Conservation (phyloP, 2,113 vertebrate genomes). For the Paralichthys olivaceus region DNA sequence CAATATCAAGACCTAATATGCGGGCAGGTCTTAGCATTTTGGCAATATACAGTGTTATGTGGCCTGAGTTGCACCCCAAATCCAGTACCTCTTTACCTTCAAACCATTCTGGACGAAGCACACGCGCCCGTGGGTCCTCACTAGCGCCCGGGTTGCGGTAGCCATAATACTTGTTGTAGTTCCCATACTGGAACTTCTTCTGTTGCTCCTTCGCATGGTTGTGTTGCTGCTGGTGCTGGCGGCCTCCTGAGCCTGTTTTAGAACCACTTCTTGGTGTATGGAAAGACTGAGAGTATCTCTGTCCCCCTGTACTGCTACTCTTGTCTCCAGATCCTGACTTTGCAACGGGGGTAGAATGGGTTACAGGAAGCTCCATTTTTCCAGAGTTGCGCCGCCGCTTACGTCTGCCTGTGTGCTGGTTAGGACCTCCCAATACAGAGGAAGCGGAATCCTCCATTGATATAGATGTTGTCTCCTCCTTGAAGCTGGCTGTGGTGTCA, state of each 20-base stretch:
- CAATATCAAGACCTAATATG: conserved; percentile 92
- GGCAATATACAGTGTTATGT: conserved; percentile 90
- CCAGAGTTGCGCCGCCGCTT: conserved; percentile 89
- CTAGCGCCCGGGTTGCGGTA: conserved; percentile 89
- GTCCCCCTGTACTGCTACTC: conserved; percentile 14
- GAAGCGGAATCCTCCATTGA: conserved; percentile 77
- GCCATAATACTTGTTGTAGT: conserved; percentile 94
- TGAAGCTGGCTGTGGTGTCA: conserved; percentile 79
- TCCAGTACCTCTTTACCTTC: conserved; percentile 89
- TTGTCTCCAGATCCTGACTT: conserved; percentile 58
- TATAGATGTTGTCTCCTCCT: conserved; percentile 78
- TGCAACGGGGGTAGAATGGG: conserved; percentile 56
- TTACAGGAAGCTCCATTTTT: conserved; percentile 81
- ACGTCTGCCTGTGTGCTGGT: conserved; percentile 79
- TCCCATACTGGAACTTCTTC: conserved; percentile 89
- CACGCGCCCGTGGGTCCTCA: conserved; percentile 86
- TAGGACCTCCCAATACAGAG: conserved; percentile 54
- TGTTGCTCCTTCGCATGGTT: conserved; percentile 57
- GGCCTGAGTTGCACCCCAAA: conserved; percentile 92
- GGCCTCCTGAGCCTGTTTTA: conserved; percentile 53
- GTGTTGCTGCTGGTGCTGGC: conserved; percentile 59
- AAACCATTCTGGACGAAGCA: conserved; percentile 90
- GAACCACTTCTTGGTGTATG: conserved; percentile 65
- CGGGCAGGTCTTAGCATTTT: conserved; percentile 85
- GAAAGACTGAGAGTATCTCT: conserved; percentile 58